A percentile compares a stretch with the other conserved stretches of the same genome.
Evolutionary conservation across 2,888 invertebrate species (phyloP).

Genomic region (Megamerina dolium): DNA sequence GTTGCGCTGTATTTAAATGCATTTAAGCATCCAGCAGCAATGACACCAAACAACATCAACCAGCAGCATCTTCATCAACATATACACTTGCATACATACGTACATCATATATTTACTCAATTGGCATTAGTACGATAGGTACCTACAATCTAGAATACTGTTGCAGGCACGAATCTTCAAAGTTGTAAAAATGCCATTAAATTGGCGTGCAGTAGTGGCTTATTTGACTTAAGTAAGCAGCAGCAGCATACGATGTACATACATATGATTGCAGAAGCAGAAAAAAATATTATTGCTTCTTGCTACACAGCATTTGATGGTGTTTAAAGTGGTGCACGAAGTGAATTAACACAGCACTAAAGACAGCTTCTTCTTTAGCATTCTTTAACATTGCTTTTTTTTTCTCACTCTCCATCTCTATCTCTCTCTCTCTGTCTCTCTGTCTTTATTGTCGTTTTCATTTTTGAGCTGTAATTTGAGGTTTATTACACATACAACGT

Average conservation of each 20-base stretch:
- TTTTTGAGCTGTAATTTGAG: no score
- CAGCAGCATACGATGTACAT: neutral
- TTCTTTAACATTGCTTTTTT: no score
- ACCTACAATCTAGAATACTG: conserved; percentile 33
- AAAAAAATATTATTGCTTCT: no score
- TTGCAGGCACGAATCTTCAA: conserved; percentile 43
- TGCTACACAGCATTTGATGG: no score
- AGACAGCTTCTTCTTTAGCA: no score
- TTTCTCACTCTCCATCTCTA: no score
- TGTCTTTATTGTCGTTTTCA: no score
- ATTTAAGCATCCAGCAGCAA: conserved; percentile 33
- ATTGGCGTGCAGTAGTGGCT: conserved; percentile 30
- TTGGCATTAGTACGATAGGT: neutral
- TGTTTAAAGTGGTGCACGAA: no score
- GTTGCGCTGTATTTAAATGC: conserved; percentile 41
- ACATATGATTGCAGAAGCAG: no score
- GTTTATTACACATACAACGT: no score
- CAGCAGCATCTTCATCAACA: conserved; percentile 2
- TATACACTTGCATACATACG: neutral
- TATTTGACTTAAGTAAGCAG: neutral
- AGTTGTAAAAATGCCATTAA: conserved; percentile 47
- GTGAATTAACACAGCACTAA: no score
- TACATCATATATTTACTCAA: neutral
- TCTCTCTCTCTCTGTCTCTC: no score
- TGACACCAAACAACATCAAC: conserved; percentile 14